Evolutionary conservation across 2,113 vertebrate species (phyloP).

Genomic region (Aleadryas rufinucha): DNA sequence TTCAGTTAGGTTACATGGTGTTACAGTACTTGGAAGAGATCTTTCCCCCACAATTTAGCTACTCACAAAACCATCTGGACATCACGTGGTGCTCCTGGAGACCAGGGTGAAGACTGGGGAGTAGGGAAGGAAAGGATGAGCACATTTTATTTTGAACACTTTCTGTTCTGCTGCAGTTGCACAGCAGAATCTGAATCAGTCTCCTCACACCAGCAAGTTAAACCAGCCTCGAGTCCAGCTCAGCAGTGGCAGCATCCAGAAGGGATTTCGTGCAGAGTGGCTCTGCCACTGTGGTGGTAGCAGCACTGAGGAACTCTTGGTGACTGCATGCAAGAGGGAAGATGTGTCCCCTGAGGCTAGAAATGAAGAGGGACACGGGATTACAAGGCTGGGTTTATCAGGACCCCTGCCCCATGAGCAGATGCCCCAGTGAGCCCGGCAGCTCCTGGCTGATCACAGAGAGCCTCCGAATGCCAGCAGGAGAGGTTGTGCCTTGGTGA

Average conservation of each 20-base stretch:
- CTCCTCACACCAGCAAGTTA: background rate
- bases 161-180: background rate
- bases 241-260: background rate
- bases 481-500: fast-evolving
- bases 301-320: background rate
- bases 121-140: background rate
- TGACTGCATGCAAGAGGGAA: background rate
- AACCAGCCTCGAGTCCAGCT: background rate
- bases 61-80: background rate
- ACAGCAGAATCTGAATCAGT: fast-evolving
- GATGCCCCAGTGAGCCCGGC: background rate
- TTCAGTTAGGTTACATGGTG: background rate
- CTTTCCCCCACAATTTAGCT: background rate
- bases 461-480: background rate
- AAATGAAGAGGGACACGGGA: background rate
- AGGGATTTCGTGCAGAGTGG: background rate
- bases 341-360: fast-evolving
- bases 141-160: background rate
- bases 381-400: background rate
- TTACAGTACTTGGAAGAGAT: background rate
- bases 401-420: background rate
- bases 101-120: background rate
- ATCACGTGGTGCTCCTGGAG: background rate
- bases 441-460: background rate
- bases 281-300: fast-evolving